Base-by-base conservation (phyloP, 2,797 vertebrate genomes). In the Linurgus olivaceus region DNA sequence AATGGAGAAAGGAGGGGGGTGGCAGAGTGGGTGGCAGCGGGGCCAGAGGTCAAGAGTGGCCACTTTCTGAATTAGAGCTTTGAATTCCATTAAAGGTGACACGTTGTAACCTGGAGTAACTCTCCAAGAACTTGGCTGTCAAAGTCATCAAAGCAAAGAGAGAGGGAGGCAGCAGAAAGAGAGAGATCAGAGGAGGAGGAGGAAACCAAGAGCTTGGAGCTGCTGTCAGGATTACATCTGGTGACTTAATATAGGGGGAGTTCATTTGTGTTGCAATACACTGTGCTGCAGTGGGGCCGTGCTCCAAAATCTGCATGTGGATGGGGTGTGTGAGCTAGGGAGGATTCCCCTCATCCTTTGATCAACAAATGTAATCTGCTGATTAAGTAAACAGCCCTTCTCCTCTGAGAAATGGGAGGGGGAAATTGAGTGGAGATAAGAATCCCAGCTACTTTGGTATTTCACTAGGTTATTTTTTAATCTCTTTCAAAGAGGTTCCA, bases 31-130 rank as follows among this genome's bases (percentile, higher is more conserved):
- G 97, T 98, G 97, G 98, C 92, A 73, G 93, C 10, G 8, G 81
- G 97, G 97, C 96, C 97, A 96, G 94, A 97, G 98, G 97, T 98
- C 97, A 98, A 98, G 98, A 98, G 97, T 98, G 94, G 97, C 95
- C 97, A 97, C 97, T 97, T 98, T 98, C 97, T 97, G 97, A 97
- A 96, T 97, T 95, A 97, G 96, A 98, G 96, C 94, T 95, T 96
- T 98, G 96, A 97, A 98, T 98, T 94, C 95, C 94, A 96, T 97
- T 96, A 96, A 87, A 97, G 96, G 96, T 97, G 97, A 97, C 97
- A 98, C 45, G 94, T 97, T 97, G 96, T 97, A 98, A 96, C 97
- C 96, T 97, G 94, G 95, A 98, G 96, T 97, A 97, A 96, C 96
- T 97, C 95, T 97, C 96, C 83, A 96, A 97, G 94, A 96, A 95